Percentiles rank a stretch among this genome's conserved stretches.
phyloP scores from a whole-genome alignment of 2,888 invertebrate genomes.

The Papilio elwesi region DNA sequence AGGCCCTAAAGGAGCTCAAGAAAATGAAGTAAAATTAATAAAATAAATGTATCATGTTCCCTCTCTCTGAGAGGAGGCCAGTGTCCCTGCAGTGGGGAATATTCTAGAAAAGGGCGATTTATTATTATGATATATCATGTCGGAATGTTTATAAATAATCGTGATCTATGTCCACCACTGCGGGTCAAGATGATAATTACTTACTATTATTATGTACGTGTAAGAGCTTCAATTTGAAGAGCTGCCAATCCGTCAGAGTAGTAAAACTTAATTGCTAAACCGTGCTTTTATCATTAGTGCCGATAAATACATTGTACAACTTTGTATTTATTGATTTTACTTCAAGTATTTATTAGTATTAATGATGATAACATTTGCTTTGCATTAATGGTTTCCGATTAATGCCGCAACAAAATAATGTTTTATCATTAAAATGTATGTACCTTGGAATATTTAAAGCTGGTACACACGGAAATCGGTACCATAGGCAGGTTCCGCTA shows the following conservation, averaged over 20 bases:
- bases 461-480: conserved; percentile 28
- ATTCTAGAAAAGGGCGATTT: too few species aligned
- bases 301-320: conserved; percentile 23
- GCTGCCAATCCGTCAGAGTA: conserved; percentile 9
- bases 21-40: too few species aligned
- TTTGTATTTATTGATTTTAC: conserved; percentile 18
- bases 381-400: conserved; percentile 26
- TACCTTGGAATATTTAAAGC: conserved; percentile 26
- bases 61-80: too few species aligned
- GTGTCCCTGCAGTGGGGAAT: too few species aligned
- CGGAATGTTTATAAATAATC: not conserved
- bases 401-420: conserved; percentile 35
- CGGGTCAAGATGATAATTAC: not conserved
- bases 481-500: conserved; percentile 20
- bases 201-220: not conserved
- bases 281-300: conserved; percentile 23
- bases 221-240: not conserved
- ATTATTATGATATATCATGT: too few species aligned
- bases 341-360: conserved; percentile 13
- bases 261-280: conserved; percentile 18
- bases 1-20: too few species aligned
- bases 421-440: conserved; percentile 33
- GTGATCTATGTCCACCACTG: not conserved
- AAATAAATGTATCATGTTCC: too few species aligned
- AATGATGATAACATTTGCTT: conserved; percentile 8